Conservation (phyloP, 2,113 vertebrate species). For the Apeltes quadracus region DNA sequence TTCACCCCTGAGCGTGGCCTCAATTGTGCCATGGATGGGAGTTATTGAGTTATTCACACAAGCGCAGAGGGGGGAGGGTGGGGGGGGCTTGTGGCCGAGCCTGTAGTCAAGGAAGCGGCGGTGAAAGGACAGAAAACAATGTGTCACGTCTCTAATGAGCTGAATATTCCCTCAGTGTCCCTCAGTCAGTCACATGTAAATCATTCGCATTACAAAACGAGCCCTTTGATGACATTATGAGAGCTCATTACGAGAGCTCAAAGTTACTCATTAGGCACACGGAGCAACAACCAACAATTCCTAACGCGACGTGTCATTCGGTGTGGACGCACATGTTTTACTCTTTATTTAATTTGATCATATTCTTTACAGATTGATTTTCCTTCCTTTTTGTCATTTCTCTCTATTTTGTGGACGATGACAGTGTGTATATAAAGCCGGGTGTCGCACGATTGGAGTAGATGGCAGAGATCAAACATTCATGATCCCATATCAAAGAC, state of each 20-base stretch:
- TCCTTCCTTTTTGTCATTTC: not conserved
- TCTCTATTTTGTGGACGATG: not conserved
- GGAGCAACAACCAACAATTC: constrained; percentile 30
- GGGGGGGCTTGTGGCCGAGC: constrained; percentile 62
- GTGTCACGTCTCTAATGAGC: constrained; percentile 76
- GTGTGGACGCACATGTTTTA: not conserved
- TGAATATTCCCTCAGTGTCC: constrained; percentile 62
- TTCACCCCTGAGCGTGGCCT: constrained; percentile 65
- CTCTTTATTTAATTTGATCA: not conserved
- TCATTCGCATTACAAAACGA: constrained; percentile 53
- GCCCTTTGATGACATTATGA: constrained; percentile 48
- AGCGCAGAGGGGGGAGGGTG: constrained; percentile 43
- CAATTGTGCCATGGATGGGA: constrained; percentile 74
- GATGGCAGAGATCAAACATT: constrained; percentile 45
- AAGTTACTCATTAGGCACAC: constrained; percentile 57
- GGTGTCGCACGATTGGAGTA: constrained; percentile 21
- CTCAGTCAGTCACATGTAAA: constrained; percentile 63
- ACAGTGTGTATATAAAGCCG: not conserved
- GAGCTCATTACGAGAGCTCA: constrained; percentile 33
- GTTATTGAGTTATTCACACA: constrained; percentile 75
- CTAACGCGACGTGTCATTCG: constrained; percentile 19
- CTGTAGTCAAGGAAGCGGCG: constrained; percentile 60
- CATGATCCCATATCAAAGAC: constrained; percentile 45
- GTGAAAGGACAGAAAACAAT: constrained; percentile 65
- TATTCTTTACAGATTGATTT: constrained; percentile 5